These are phyloP conservation scores for Isichthys henryi DNA, from an alignment of 2,113 vertebrate genomes.

Conservation along the genomic window DNA sequence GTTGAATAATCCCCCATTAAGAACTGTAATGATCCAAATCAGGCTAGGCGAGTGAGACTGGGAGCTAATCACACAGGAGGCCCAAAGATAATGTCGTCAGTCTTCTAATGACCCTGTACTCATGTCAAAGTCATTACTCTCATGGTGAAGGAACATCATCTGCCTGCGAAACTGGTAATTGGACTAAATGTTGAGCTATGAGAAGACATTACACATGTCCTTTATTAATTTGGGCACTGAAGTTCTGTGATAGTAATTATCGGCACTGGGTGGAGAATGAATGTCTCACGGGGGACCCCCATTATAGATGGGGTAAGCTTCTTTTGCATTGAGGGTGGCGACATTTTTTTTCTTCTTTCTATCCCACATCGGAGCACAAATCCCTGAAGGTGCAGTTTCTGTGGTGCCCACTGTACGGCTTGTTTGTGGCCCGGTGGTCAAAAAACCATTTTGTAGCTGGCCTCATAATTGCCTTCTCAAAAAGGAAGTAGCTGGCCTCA, in stretches of 20 bases:
- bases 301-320: constrained; percentile 2
- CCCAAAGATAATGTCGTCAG: constrained; percentile 66
- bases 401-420: neutral
- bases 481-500: neutral
- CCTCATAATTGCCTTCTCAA: neutral
- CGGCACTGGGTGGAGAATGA: constrained; percentile 42
- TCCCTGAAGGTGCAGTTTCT: neutral
- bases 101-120: constrained; percentile 63
- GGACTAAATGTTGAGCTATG: constrained; percentile 74
- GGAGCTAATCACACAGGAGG: constrained; percentile 62
- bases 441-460: neutral
- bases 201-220: constrained; percentile 68
- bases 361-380: neutral
- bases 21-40: constrained; percentile 68
- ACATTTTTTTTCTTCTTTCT: neutral
- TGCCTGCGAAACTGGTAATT: constrained; percentile 61
- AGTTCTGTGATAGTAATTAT: constrained; percentile 69
- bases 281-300: constrained; percentile 22
- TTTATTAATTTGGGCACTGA: constrained; percentile 63
- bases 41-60: constrained; percentile 58
- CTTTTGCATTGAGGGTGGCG: neutral
- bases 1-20: constrained; percentile 38
- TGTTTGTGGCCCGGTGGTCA: neutral
- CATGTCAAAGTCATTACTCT: constrained; percentile 68
- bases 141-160: constrained; percentile 54